Evolutionary conservation across 2,888 invertebrate genomes (phyloP).

Genomic region (Callyntrura guangdongensis): DNA sequence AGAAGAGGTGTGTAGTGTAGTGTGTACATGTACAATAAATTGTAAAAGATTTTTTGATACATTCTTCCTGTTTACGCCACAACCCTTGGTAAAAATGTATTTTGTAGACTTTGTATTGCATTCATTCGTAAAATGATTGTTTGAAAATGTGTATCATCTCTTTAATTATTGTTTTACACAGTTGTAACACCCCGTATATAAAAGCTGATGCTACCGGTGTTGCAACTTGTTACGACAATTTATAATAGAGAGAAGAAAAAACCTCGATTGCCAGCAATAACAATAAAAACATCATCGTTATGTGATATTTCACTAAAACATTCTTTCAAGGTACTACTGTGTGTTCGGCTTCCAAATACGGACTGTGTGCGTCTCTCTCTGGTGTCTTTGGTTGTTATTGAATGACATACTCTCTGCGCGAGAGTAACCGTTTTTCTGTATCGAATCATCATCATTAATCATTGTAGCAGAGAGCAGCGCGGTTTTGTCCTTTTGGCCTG

Average conservation of each 20-base stretch:
- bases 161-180: neutral
- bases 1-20: too few relatives aligned
- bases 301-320: slow-evolving; percentile 49
- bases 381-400: slow-evolving; percentile 24
- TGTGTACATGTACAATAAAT: too few relatives aligned
- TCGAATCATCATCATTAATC: too few relatives aligned
- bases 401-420: slow-evolving; percentile 10
- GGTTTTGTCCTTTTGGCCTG: slow-evolving; percentile 28
- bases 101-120: too few relatives aligned
- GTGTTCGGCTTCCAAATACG: slow-evolving; percentile 51
- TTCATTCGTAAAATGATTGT: too few relatives aligned
- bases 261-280: slow-evolving; percentile 39
- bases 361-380: slow-evolving; percentile 34
- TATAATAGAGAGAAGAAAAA: neutral
- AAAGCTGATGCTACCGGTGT: neutral
- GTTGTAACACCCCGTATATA: neutral
- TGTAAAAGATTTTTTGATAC: too few relatives aligned
- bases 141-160: neutral
- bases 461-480: neutral
- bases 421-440: slow-evolving; percentile 28
- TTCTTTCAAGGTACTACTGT: slow-evolving; percentile 59
- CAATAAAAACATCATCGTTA: slow-evolving; percentile 59
- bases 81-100: too few relatives aligned
- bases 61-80: too few relatives aligned
- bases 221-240: neutral